Evolutionary conservation across 2,888 invertebrate species (phyloP).

Genomic region (Mechanitis mazaeus): DNA sequence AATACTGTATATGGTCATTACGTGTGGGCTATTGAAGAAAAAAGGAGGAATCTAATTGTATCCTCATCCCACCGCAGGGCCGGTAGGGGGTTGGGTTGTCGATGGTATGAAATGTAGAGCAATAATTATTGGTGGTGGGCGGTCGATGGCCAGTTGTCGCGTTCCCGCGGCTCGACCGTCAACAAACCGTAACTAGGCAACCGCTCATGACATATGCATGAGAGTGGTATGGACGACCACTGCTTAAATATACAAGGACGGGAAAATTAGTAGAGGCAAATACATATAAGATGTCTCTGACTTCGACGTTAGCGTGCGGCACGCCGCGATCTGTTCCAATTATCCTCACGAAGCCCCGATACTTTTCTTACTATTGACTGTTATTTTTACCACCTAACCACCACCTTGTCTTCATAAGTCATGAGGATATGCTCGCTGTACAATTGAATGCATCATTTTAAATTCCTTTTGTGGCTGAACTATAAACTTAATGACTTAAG

Average conservation of each 20-base stretch:
- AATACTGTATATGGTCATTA: conserved; percentile 51
- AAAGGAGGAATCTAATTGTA: conserved; percentile 63
- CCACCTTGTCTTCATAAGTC: conserved; percentile 59
- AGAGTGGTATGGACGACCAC: conserved; percentile 60
- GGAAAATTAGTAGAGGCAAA: conserved; percentile 68
- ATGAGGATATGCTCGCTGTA: conserved; percentile 56
- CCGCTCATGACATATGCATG: conserved; percentile 77
- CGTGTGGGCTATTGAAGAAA: conserved; percentile 49
- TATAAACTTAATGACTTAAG: conserved; percentile 28
- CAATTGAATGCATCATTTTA: conserved; percentile 56
- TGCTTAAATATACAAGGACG: conserved; percentile 72
- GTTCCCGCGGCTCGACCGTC: conserved; percentile 69
- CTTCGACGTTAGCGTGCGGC: conserved; percentile 33
- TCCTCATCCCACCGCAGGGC: conserved; percentile 60
- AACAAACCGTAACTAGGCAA: conserved; percentile 75
- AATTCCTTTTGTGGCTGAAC: conserved; percentile 58
- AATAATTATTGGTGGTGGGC: conserved; percentile 66
- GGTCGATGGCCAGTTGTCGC: conserved; percentile 53
- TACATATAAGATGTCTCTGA: conserved; percentile 55
- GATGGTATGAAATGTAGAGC: conserved; percentile 70
- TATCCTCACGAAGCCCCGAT: conserved; percentile 57
- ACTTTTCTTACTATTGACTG: conserved; percentile 52
- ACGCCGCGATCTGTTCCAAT: conserved; percentile 35
- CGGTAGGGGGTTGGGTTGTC: conserved; percentile 44
- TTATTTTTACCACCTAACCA: conserved; percentile 57